phyloP scores from a whole-genome alignment of 2,888 invertebrate species.

The Nysson spinosus region DNA sequence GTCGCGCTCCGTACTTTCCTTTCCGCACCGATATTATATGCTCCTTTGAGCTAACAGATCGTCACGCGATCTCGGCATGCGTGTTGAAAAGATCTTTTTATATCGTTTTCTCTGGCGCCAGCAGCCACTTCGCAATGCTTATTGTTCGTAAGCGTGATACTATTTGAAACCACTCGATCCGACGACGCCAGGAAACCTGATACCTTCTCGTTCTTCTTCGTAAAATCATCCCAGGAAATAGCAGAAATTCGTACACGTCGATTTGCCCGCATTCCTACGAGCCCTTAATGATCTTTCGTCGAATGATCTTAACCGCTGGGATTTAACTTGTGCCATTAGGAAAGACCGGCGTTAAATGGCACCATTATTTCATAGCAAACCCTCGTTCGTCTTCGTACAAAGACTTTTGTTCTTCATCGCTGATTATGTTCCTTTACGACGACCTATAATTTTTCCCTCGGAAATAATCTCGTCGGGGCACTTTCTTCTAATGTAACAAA shows the following conservation, averaged over 20 bases:
- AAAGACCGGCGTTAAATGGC: constrained; percentile 43
- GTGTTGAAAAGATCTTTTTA: constrained; percentile 30
- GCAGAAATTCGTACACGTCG: constrained; percentile 24
- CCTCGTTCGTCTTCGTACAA: background rate
- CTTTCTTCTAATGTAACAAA: no score
- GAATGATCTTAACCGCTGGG: constrained; percentile 30
- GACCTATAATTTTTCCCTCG: no score
- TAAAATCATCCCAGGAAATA: background rate
- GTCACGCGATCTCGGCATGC: constrained; percentile 36
- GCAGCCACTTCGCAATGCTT: constrained; percentile 1
- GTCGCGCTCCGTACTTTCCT: constrained; percentile 11
- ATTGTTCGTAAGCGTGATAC: constrained; percentile 12
- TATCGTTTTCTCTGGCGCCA: constrained; percentile 28
- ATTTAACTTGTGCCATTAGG: constrained; percentile 54
- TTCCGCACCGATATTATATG: constrained; percentile 1
- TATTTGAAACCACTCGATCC: background rate
- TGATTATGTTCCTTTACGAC: no score
- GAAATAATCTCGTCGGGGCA: no score
- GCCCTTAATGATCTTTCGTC: constrained; percentile 42
- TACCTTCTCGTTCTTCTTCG: background rate
- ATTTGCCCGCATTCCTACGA: constrained; percentile 58
- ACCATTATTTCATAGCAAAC: constrained; percentile 23
- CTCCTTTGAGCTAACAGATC: background rate
- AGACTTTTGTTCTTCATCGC: background rate
- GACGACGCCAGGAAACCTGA: background rate